These are phyloP conservation scores for Megalops atlanticus DNA, from an alignment of 2,113 vertebrate genomes.

Conservation along the genomic window DNA sequence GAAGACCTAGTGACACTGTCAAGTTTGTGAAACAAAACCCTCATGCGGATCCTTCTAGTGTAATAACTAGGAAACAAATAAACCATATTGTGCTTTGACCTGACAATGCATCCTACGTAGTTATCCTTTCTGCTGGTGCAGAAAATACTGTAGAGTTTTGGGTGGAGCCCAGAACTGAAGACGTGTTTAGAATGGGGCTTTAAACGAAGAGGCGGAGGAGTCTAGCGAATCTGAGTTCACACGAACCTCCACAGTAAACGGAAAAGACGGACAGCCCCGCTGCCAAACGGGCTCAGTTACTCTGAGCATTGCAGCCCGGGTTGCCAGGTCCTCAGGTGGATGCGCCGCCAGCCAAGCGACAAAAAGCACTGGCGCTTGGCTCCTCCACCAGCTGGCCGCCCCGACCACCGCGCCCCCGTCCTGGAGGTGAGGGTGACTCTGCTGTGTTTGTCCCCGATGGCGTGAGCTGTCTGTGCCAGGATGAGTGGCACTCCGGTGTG, in stretches of 20 bases:
- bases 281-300: not conserved
- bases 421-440: not conserved
- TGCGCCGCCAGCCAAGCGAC: no score
- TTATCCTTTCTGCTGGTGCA: not conserved
- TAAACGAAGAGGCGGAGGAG: not conserved
- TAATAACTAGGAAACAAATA: not conserved
- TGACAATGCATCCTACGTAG: not conserved
- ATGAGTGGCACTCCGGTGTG: conserved; percentile 47
- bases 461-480: conserved; percentile 39
- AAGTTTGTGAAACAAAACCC: not conserved
- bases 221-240: not conserved
- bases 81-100: not conserved
- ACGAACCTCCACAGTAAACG: not conserved
- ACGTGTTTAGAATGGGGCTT: not conserved
- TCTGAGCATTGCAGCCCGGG: not conserved
- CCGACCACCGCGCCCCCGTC: not conserved
- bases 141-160: no score
- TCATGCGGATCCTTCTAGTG: not conserved
- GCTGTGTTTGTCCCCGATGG: not conserved
- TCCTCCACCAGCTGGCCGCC: not conserved
- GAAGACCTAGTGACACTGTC: no score
- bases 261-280: not conserved
- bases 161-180: not conserved
- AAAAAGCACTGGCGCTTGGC: not conserved
- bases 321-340: not conserved